phyloP scores from a whole-genome alignment of 2,888 invertebrate species.

The Clanis bilineata region DNA sequence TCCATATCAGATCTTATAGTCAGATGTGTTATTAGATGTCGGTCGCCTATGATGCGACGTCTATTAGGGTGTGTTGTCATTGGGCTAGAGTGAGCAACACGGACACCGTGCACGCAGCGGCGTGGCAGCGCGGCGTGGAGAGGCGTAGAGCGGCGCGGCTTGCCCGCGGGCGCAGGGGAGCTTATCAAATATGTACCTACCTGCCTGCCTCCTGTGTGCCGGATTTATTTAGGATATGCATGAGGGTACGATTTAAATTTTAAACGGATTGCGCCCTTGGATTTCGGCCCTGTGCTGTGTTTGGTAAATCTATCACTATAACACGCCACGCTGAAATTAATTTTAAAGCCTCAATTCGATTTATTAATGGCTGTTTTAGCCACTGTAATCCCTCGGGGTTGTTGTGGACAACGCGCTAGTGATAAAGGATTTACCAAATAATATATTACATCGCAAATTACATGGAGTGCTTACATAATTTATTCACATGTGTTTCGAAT shows the following conservation, averaged over 20 bases:
- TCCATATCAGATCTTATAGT: too few relatives aligned
- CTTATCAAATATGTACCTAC: conserved; percentile 82
- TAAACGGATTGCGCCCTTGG: conserved; percentile 82
- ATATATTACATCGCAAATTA: conserved; percentile 46
- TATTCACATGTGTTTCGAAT: background rate
- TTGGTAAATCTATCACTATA: conserved; percentile 77
- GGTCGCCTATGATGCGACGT: too few relatives aligned
- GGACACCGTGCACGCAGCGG: conserved; percentile 38
- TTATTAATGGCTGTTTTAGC: conserved; percentile 68
- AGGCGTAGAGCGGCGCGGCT: too few relatives aligned
- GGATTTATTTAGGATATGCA: conserved; percentile 83
- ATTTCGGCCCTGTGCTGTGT: conserved; percentile 71
- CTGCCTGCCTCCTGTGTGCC: conserved; percentile 69
- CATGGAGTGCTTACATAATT: background rate
- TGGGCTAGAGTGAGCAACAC: conserved; percentile 65
- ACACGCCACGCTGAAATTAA: conserved; percentile 45
- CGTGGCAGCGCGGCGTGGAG: too few relatives aligned
- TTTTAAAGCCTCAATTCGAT: conserved; percentile 64
- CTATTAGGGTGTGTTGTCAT: too few relatives aligned
- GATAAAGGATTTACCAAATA: conserved; percentile 59
- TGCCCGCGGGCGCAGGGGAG: conserved; percentile 58
- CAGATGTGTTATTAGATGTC: too few relatives aligned
- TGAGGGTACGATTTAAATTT: conserved; percentile 82
- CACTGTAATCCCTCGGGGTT: conserved; percentile 50
- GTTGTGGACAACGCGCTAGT: conserved; percentile 45